A percentile compares a stretch with the other conserved stretches of the same genome.
phyloP scores from a whole-genome alignment of 1,140 invertebrate species.

The Macrostomum lignano region DNA sequence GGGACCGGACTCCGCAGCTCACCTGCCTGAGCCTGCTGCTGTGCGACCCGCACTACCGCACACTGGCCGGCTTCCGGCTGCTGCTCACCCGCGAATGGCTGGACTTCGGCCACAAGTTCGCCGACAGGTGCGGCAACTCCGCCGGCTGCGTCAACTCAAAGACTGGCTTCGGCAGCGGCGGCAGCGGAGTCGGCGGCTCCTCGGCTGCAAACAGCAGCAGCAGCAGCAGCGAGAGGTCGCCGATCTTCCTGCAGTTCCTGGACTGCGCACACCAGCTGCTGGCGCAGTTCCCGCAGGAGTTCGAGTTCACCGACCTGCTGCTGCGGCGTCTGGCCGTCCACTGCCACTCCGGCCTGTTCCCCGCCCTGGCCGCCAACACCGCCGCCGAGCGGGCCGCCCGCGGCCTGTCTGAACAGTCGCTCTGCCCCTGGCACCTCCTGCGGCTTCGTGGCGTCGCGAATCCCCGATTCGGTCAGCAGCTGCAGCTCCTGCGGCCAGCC shows the following conservation, averaged over 20 bases:
- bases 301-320: constrained; percentile 81
- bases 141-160: constrained; percentile 38
- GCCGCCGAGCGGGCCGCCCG: too few relatives aligned
- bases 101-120: constrained; percentile 84
- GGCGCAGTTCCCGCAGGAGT: constrained; percentile 58
- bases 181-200: too few relatives aligned
- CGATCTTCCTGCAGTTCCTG: constrained; percentile 86
- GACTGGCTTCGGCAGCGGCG: too few relatives aligned
- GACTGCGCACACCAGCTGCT: constrained; percentile 77
- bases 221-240: constrained; percentile 59
- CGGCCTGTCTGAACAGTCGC: too few relatives aligned
- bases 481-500: too few relatives aligned
- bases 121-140: constrained; percentile 55
- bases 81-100: constrained; percentile 76
- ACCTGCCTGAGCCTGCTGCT: constrained; percentile 61
- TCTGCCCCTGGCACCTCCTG: too few relatives aligned
- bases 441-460: too few relatives aligned
- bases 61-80: constrained; percentile 61
- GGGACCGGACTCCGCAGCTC: constrained; percentile 81
- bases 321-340: constrained; percentile 73
- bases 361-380: too few relatives aligned
- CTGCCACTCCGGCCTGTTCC: constrained; percentile 69
- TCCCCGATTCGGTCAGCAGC: too few relatives aligned
- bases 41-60: constrained; percentile 68
- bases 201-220: too few relatives aligned